These are phyloP conservation scores for Calonectris borealis DNA, from an alignment of 2,113 vertebrate genomes.

Conservation along the genomic window DNA sequence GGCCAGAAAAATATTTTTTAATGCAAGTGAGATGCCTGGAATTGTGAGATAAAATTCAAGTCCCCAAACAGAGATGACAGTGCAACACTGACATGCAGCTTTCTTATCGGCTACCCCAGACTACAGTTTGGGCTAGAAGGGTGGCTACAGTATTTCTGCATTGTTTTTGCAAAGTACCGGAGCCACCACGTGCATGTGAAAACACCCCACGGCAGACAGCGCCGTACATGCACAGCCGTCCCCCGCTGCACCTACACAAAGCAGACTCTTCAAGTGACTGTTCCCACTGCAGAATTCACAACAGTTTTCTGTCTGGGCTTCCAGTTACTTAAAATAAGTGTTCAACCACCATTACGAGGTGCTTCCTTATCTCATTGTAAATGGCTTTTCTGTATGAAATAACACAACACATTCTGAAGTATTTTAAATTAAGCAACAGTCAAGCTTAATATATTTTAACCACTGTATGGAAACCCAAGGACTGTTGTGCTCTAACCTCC, in stretches of 20 bases:
- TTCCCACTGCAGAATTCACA: neutral
- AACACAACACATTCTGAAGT: neutral
- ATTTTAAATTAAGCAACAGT: neutral
- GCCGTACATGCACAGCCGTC: accelerated
- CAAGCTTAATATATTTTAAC: neutral
- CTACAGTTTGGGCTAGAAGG: neutral
- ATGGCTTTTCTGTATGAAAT: neutral
- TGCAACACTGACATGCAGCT: neutral
- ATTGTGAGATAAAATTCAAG: neutral
- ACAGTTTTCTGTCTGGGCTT: neutral
- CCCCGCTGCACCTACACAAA: neutral
- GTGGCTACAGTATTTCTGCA: neutral
- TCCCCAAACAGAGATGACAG: neutral
- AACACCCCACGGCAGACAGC: too few species aligned
- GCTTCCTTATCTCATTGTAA: neutral
- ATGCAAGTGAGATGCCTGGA: neutral
- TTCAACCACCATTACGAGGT: neutral
- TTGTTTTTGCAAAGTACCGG: neutral
- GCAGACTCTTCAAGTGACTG: accelerated
- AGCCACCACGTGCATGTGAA: accelerated
- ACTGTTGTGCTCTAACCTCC: neutral
- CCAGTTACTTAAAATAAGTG: neutral
- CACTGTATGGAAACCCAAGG: neutral
- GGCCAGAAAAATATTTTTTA: neutral
- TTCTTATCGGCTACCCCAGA: neutral